These are phyloP conservation scores for Autographa pulchrina DNA, from an alignment of 2,888 invertebrate species.

Conservation along the genomic window DNA sequence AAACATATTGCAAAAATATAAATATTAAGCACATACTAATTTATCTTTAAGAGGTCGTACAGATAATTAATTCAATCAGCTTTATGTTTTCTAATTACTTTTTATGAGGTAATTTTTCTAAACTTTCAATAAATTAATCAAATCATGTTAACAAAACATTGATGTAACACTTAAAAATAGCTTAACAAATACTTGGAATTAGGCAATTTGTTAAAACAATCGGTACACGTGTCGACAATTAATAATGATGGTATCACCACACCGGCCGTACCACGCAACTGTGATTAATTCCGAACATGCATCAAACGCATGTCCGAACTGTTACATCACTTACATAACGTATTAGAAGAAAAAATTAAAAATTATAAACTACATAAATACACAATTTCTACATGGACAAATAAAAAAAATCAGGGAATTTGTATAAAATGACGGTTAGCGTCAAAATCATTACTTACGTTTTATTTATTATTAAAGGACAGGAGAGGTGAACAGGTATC, in stretches of 20 bases:
- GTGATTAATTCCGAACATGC: conserved; percentile 18
- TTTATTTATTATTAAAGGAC: too few species aligned
- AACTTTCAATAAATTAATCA: background rate
- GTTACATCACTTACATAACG: conserved; percentile 32
- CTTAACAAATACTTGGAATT: background rate
- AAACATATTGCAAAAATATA: too few species aligned
- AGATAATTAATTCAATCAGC: too few species aligned
- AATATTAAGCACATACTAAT: too few species aligned
- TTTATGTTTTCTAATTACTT: too few species aligned
- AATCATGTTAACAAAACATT: background rate
- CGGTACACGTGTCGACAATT: conserved; percentile 19
- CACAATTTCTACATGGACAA: too few species aligned
- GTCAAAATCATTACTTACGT: too few species aligned
- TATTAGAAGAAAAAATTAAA: background rate
- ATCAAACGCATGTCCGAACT: background rate
- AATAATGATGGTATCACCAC: conserved; percentile 26
- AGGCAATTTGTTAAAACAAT: conserved; percentile 17
- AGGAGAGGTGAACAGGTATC: too few species aligned
- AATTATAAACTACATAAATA: background rate
- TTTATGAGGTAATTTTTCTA: background rate
- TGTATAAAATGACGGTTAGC: too few species aligned
- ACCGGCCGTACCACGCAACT: conserved; percentile 15
- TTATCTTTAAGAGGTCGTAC: too few species aligned
- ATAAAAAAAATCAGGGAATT: too few species aligned
- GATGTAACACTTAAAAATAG: background rate